Evolutionary conservation across 2,113 vertebrate genomes (phyloP).

Genomic region (Marcusenius ussheri): DNA sequence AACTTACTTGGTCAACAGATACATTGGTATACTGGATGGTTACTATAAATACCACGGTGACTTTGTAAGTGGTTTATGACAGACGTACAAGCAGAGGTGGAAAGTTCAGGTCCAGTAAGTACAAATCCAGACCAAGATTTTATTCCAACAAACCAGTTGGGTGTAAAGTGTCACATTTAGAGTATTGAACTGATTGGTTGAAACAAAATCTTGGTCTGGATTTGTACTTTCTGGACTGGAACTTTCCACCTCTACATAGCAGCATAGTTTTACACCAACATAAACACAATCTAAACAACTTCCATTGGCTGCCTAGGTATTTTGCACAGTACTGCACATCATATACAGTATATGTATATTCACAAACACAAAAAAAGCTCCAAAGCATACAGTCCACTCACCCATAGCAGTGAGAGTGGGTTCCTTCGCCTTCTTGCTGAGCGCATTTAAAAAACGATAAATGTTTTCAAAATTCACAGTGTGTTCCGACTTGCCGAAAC

Average conservation of each 20-base stretch:
- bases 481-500: conserved; percentile 2
- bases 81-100: neutral
- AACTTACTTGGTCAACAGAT: neutral
- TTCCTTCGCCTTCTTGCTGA: conserved; percentile 20
- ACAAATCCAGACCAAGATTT: too few species aligned
- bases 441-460: conserved; percentile 49
- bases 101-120: too few species aligned
- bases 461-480: conserved; percentile 59
- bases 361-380: neutral
- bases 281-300: neutral
- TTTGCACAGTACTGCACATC: neutral
- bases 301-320: neutral
- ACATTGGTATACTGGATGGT: neutral
- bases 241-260: neutral
- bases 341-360: neutral
- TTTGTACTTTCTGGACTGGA: too few species aligned
- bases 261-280: neutral
- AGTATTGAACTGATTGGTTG: too few species aligned
- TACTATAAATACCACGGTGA: neutral
- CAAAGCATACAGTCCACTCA: conserved; percentile 37
- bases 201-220: too few species aligned
- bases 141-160: too few species aligned
- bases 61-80: neutral
- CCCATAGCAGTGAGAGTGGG: conserved; percentile 53
- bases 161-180: too few species aligned